phyloP scores from a whole-genome alignment of 2,888 invertebrate genomes.

The Hymenopus coronatus region DNA sequence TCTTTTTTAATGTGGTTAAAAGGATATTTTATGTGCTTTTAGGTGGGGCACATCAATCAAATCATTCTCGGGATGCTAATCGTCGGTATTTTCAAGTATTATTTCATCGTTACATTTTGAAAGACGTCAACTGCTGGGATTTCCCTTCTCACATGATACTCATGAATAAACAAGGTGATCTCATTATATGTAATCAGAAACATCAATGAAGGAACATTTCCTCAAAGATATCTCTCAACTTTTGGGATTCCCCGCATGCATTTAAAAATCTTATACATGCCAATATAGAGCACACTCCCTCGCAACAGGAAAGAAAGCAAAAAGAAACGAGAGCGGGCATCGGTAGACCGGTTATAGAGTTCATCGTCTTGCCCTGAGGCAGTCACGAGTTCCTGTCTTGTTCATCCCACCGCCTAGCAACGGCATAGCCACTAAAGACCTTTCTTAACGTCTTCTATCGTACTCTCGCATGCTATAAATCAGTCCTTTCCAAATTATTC shows the following conservation, averaged over 20 bases:
- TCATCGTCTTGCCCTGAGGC: not conserved
- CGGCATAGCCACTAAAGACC: not conserved
- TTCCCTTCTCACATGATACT: too few species aligned
- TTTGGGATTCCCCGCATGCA: not conserved
- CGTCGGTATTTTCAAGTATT: too few species aligned
- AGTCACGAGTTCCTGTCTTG: not conserved
- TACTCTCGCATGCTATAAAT: not conserved
- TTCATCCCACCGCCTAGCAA: not conserved
- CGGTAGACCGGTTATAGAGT: not conserved
- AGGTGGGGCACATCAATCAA: too few species aligned
- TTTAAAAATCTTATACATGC: not conserved
- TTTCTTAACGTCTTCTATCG: not conserved
- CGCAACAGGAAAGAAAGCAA: conserved; percentile 11
- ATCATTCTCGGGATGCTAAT: too few species aligned
- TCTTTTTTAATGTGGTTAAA: too few species aligned
- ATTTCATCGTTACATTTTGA: too few species aligned
- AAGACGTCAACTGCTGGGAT: too few species aligned
- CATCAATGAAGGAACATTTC: too few species aligned
- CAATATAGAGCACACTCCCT: not conserved
- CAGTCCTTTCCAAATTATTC: not conserved
- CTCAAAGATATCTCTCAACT: not conserved
- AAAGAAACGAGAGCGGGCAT: conserved; percentile 2
- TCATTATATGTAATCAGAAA: too few species aligned
- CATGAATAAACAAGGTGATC: too few species aligned
- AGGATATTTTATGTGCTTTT: too few species aligned